Evolutionary conservation across 2,888 invertebrate genomes (phyloP).

Genomic region (Teleogryllus oceanicus): DNA sequence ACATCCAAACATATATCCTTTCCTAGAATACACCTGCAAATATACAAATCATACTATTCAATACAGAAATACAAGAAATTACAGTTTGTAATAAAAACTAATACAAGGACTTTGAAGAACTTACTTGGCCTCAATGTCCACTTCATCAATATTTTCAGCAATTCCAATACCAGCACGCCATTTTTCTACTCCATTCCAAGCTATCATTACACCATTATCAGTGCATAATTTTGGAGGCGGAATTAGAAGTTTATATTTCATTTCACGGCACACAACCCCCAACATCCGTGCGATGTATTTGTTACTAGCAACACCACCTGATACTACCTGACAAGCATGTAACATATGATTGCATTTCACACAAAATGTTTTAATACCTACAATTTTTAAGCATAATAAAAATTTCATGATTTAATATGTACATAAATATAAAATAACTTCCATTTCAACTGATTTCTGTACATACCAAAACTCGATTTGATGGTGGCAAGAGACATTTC

Average conservation of each 20-base stretch:
- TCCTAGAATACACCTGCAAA: constrained; percentile 57
- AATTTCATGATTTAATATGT: too few relatives aligned
- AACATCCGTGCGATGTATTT: constrained; percentile 71
- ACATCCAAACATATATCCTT: constrained; percentile 58
- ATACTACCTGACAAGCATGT: constrained; percentile 65
- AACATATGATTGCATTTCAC: neutral
- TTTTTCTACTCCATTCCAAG: constrained; percentile 94
- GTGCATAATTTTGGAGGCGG: constrained; percentile 87
- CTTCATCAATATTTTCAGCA: constrained; percentile 55
- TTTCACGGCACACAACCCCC: constrained; percentile 60
- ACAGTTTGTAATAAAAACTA: constrained; percentile 12
- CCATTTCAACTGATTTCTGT: neutral
- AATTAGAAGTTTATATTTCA: constrained; percentile 63
- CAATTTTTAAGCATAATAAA: too few relatives aligned
- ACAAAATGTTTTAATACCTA: too few relatives aligned
- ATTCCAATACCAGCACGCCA: constrained; percentile 53
- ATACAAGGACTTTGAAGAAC: constrained; percentile 28
- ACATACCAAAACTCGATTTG: constrained; percentile 58
- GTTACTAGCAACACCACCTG: constrained; percentile 97
- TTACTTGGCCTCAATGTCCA: constrained; percentile 58
- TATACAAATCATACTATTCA: neutral
- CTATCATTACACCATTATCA: constrained; percentile 98
- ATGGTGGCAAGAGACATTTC: constrained; percentile 58
- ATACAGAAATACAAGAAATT: neutral
- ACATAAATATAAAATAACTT: constrained; percentile 22